Base-by-base conservation (phyloP, 2,797 vertebrate genomes). In the Gymnoscopelus microlampas region DNA sequence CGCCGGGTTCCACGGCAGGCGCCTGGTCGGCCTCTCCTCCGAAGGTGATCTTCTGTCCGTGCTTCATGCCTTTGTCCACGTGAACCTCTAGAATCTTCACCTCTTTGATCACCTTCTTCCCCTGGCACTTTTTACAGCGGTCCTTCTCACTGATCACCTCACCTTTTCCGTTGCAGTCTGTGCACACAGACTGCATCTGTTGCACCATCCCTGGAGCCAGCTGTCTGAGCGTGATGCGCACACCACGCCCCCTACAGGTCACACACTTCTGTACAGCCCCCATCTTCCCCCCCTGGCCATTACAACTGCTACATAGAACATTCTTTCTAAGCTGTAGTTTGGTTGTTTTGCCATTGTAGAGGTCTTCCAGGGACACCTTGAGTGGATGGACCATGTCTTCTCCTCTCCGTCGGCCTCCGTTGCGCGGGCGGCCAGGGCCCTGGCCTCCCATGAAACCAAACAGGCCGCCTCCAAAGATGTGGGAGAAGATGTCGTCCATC, bases 291-390 rank as follows among this genome's bases (percentile, higher is more conserved):
- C 19, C 19, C 19, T 19, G 19, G 1, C 19, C 19, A 19, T 19
- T 19, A 92, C 98, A 99, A 64, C 96, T 92, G 82, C 95, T 96
- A 92, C 98, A 99, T 58, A 99, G 95, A 67, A 99, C 97, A 89
- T 98, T 99, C 94, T 99, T 99, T 95, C 97, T 99, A 85, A 99
- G 96, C 26, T 99, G 98, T 85, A 99, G 94, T 94, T 99, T 99
- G 68, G 98, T 99, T 75, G 97, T 97, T 93, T 99, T 99, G 58
- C 97, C 98, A 78, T 99, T 99, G 88, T 98, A 99, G 61, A 99
- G 91, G 81, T 99, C 98, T 94, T 99, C 98, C 92, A 99, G 92
- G 75, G 97, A 95, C 60, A 99, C 97, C 98, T 98, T 99, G 51
- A 99, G 96, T 2, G 98, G 97, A 86, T 99, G 98, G 82, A 99